phyloP scores from a whole-genome alignment of 23 tunicate genomes.

The Trididemnum nubilum region DNA sequence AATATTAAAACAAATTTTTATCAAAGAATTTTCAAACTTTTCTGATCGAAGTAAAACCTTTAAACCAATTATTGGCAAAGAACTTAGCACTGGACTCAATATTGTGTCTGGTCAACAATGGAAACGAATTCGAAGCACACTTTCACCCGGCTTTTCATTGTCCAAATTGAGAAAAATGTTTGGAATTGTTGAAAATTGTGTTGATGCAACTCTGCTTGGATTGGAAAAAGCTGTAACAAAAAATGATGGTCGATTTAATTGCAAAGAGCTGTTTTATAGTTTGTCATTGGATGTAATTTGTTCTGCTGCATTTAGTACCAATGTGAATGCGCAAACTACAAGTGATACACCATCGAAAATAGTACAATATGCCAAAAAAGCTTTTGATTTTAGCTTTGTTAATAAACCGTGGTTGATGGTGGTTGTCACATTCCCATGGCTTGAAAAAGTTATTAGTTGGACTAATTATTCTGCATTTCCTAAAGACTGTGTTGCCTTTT shows the following conservation, averaged over 20 bases:
- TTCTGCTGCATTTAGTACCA: slow-evolving; percentile 85
- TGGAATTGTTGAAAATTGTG: slow-evolving; percentile 58
- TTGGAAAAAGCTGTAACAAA: slow-evolving; percentile 23
- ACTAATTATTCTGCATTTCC: slow-evolving; percentile 32
- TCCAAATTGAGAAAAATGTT: slow-evolving; percentile 75
- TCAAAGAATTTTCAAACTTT: slow-evolving; percentile 69
- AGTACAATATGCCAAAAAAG: slow-evolving; percentile 26
- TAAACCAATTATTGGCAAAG: slow-evolving; percentile 45
- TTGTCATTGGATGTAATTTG: slow-evolving; percentile 72
- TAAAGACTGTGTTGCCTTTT: slow-evolving; percentile 25
- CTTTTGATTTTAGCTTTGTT: slow-evolving; percentile 37
- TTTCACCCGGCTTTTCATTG: slow-evolving; percentile 71
- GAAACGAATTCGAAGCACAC: slow-evolving; percentile 61
- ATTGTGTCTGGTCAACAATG: slow-evolving; percentile 65
- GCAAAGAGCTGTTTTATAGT: slow-evolving; percentile 36
- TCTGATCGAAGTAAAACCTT: slow-evolving; percentile 43
- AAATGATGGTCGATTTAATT: slow-evolving; percentile 47
- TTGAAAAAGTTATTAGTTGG: slow-evolving; percentile 41
- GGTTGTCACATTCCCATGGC: slow-evolving; percentile 42
- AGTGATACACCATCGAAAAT: slow-evolving; percentile 5
- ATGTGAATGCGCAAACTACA: slow-evolving; percentile 44
- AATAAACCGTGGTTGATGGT: slow-evolving; percentile 32
- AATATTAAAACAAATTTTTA: slow-evolving; percentile 65
- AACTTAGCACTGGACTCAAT: slow-evolving; percentile 50
- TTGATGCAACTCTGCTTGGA: slow-evolving; percentile 23